Conservation (phyloP, 2,888 invertebrate species). For the Andrena minutula region DNA sequence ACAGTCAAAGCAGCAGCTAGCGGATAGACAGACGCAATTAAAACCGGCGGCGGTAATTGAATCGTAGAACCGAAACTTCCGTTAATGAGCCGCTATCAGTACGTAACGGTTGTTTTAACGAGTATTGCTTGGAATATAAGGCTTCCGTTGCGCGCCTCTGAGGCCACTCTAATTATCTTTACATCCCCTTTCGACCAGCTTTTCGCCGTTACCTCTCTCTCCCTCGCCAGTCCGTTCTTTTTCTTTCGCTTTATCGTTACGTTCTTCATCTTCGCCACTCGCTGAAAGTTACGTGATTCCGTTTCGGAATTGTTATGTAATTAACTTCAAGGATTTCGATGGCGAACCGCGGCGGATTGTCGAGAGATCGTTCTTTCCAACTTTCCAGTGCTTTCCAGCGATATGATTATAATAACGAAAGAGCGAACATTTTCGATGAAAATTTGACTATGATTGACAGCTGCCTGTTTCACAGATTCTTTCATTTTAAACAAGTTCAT, state of each 20-base stretch:
- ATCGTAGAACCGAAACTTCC: slow-evolving; percentile 79
- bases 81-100: slow-evolving; percentile 81
- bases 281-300: not conserved
- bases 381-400: not conserved
- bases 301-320: slow-evolving; percentile 17
- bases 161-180: slow-evolving; percentile 68
- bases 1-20: slow-evolving; percentile 19
- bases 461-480: no score
- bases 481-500: no score
- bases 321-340: slow-evolving; percentile 21
- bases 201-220: slow-evolving; percentile 42
- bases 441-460: no score
- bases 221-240: not conserved
- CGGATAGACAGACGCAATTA: slow-evolving; percentile 79
- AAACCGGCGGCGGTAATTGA: slow-evolving; percentile 77
- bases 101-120: slow-evolving; percentile 80
- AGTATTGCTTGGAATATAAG: slow-evolving; percentile 75
- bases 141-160: slow-evolving; percentile 49
- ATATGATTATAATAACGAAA: slow-evolving; percentile 5
- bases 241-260: not conserved
- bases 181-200: slow-evolving; percentile 44
- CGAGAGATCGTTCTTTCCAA: slow-evolving; percentile 2
- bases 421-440: slow-evolving; percentile 4
- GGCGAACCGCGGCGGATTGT: not conserved
- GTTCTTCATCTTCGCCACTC: not conserved